Conservation (phyloP, 2,113 vertebrate species). For the Neolamprologus brichardi region DNA sequence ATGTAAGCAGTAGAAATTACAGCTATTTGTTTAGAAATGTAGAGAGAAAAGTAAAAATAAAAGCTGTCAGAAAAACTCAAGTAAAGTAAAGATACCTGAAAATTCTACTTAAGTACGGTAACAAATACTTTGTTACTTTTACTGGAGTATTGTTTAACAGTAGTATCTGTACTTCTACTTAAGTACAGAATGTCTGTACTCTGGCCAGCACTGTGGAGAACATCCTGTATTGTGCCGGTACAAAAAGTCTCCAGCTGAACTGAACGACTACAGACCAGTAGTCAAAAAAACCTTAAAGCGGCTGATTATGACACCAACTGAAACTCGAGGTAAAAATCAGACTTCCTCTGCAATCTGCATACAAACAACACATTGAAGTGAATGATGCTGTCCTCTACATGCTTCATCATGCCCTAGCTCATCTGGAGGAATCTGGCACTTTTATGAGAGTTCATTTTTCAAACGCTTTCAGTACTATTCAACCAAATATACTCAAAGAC, state of each 20-base stretch:
- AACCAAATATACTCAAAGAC: background rate
- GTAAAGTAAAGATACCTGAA: background rate
- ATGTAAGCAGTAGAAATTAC: background rate
- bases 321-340: background rate
- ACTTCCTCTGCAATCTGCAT: background rate
- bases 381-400: background rate
- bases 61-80: background rate
- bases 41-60: background rate
- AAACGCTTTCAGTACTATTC: background rate
- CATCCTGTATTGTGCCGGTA: background rate
- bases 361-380: background rate
- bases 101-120: background rate
- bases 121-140: background rate
- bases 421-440: background rate
- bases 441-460: background rate
- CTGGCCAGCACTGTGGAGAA: background rate
- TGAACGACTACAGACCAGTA: background rate
- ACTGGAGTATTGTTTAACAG: background rate
- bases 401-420: background rate
- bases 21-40: background rate
- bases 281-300: background rate
- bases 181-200: background rate
- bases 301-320: background rate
- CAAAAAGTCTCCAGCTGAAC: background rate
- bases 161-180: background rate